Base-by-base conservation (phyloP, 2,888 invertebrate species). In the Periphyllus acericola region DNA sequence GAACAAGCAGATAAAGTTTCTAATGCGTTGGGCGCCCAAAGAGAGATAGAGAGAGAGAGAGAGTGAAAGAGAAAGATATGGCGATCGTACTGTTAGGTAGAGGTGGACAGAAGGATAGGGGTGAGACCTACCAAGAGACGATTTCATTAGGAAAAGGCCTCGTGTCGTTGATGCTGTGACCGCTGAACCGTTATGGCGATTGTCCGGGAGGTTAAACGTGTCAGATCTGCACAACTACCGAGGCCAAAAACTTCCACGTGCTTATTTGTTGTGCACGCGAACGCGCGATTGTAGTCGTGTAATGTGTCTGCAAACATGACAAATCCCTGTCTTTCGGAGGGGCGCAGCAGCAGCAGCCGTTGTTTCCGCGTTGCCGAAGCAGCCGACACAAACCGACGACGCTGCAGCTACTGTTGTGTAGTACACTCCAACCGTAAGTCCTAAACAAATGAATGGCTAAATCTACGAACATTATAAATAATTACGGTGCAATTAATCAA, bases 141-240 rank as follows among this genome's bases (percentile, higher is more conserved):
- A 74, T 83, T 83, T 74, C 74, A 74, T 83, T 60, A 75, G 75
- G 83, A 75, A 83, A 83, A 75, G 14, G 34, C 36, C 8, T 46
- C 66, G 29, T n/a, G n/a, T 74, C 17, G 75, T 34, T 14, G 74
- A 46, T 29, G 32, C 68, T 19, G 46, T 34, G 46, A 85, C 52
- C 46, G 52, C 34, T 78, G 66, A 68, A 78, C 85, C 52, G 85
- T 85, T 46, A 85, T 85, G 68, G 52, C 52, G 78, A 85, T 85
- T 85, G 85, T 78, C 78, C 78, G 68, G 46, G 32, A 76, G 40
- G 52, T 78, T 78, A 85, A 34, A 68, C n/a, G 34, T 52, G n/a
- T 8, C 14, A 5, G 46, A 4, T 40, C 40, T 19, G 9, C 0
- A 14, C 32, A 9, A 21, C 21, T 4, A 19, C 2, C 36, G n/a